Conservation (phyloP, 2,888 invertebrate species). For the Tipula vernalis region DNA sequence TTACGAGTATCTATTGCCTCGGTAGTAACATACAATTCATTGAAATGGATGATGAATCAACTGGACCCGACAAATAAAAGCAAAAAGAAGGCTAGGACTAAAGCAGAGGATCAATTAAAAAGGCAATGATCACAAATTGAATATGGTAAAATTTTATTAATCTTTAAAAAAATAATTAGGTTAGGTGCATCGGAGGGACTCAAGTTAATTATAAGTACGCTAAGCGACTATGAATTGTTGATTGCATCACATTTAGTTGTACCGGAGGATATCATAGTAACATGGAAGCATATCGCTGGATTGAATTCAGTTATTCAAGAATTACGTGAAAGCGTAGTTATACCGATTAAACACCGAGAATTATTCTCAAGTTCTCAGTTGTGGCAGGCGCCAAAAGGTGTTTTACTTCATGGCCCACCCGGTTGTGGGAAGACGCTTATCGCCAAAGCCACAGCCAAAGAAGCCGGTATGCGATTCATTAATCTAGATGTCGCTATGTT, state of each 20-base stretch:
- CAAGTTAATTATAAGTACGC: constrained; percentile 46
- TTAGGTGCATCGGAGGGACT: constrained; percentile 46
- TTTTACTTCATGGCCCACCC: constrained; percentile 88
- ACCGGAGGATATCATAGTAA: constrained; percentile 53
- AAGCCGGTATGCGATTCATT: constrained; percentile 87
- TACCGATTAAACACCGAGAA: constrained; percentile 78
- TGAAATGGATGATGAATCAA: constrained; percentile 84
- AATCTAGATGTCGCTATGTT: constrained; percentile 86
- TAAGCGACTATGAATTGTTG: constrained; percentile 90
- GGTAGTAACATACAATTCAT: constrained; percentile 74
- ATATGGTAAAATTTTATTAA: background rate
- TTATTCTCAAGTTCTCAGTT: constrained; percentile 71
- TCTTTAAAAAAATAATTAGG: constrained; percentile 33
- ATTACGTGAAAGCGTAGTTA: constrained; percentile 83
- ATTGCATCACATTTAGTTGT: constrained; percentile 91
- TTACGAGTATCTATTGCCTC: constrained; percentile 67
- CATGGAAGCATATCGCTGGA: constrained; percentile 90
- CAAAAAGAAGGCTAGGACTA: constrained; percentile 72
- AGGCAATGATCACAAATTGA: constrained; percentile 37
- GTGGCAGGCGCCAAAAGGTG: constrained; percentile 90
- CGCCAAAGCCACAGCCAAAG: constrained; percentile 92
- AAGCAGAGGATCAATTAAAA: constrained; percentile 68
- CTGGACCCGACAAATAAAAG: constrained; percentile 86
- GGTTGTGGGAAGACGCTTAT: constrained; percentile 94
- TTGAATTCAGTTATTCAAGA: constrained; percentile 78